Evolutionary conservation across 1,140 invertebrate species (phyloP).

Genomic region (Dryas iulia): DNA sequence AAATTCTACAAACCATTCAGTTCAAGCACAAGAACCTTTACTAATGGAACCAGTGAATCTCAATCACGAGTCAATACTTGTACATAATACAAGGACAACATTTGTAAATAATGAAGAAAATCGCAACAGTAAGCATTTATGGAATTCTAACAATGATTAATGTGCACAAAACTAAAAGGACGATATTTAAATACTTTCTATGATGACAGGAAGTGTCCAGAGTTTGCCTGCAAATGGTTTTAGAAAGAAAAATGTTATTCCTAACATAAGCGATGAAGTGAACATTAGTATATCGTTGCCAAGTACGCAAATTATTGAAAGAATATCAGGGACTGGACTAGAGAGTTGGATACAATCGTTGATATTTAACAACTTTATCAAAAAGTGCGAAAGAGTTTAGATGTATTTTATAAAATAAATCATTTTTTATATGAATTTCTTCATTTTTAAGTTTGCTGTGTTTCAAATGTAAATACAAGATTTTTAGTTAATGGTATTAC

Average conservation of each 20-base stretch:
- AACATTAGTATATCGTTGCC: not conserved
- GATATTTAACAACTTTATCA: not conserved
- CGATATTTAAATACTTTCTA: not conserved
- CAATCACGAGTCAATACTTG: slow-evolving; percentile 1
- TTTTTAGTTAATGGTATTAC: too few species aligned
- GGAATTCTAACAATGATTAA: not conserved
- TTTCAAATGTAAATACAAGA: too few species aligned
- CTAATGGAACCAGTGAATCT: slow-evolving; percentile 16
- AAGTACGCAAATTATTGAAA: not conserved
- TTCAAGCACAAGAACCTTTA: slow-evolving; percentile 38
- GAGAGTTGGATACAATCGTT: not conserved
- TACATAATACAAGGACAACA: slow-evolving; percentile 26
- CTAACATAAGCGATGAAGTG: not conserved
- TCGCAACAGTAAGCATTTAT: slow-evolving; percentile 8
- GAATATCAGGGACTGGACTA: not conserved
- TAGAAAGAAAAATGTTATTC: not conserved
- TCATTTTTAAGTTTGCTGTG: too few species aligned
- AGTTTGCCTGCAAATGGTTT: not conserved
- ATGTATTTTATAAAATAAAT: not conserved
- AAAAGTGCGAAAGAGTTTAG: not conserved
- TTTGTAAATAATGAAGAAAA: slow-evolving; percentile 41
- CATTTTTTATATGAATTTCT: too few species aligned
- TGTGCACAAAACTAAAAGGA: not conserved
- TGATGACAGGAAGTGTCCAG: not conserved
- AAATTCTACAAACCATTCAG: slow-evolving; percentile 35